Conservation (phyloP, 2,888 invertebrate species). For the Polyommatus icarus region DNA sequence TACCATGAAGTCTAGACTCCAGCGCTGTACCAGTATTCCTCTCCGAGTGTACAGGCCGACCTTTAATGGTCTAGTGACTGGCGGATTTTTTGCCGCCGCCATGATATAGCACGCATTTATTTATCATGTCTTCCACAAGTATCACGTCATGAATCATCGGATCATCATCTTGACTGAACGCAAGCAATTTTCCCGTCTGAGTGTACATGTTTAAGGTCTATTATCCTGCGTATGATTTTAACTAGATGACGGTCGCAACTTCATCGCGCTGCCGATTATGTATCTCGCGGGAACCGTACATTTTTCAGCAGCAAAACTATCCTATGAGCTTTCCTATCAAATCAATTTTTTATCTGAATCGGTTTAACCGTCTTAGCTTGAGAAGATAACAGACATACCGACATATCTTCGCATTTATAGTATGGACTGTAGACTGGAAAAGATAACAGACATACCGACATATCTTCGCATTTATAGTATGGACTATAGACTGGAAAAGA, state of each 20-base stretch:
- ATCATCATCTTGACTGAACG: not conserved
- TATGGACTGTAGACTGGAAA: no score
- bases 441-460: no score
- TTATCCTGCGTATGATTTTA: not conserved
- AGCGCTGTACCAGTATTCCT: not conserved
- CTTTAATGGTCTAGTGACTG: conserved; percentile 65
- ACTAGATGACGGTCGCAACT: not conserved
- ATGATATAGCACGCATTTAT: conserved; percentile 43
- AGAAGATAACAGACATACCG: no score
- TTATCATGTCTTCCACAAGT: conserved; percentile 34
- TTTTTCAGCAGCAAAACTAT: not conserved
- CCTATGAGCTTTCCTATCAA: no score
- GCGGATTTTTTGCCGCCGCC: conserved; percentile 48
- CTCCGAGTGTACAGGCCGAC: conserved; percentile 48
- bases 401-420: no score
- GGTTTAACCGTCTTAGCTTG: no score
- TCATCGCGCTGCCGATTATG: not conserved
- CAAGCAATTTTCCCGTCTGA: not conserved
- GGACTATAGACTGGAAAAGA: no score
- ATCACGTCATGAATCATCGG: conserved; percentile 29
- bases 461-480: no score
- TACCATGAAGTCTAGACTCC: not conserved
- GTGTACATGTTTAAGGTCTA: not conserved
- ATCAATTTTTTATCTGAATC: no score
- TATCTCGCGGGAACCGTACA: not conserved